A percentile compares a stretch with the other conserved stretches of the same genome.
Conservation (phyloP, 2,113 vertebrate species). For the Sula dactylatra region DNA sequence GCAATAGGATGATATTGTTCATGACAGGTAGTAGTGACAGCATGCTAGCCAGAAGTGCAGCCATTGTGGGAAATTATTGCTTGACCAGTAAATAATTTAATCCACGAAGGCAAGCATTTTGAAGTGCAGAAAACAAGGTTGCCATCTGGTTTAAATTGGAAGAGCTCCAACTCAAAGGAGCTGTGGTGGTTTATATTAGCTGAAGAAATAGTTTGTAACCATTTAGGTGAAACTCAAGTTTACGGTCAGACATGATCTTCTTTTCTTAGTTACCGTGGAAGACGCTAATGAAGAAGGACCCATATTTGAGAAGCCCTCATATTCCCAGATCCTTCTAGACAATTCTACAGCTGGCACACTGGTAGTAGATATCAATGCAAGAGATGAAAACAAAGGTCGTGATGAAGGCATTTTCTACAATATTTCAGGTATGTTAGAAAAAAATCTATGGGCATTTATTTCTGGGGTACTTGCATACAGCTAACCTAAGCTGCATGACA, state of each 20-base stretch:
- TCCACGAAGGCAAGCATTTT: background rate
- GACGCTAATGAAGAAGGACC: constrained; percentile 67
- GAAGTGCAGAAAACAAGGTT: background rate
- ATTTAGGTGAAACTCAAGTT: background rate
- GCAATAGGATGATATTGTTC: background rate
- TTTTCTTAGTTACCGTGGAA: constrained; percentile 51
- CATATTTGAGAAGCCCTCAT: constrained; percentile 22
- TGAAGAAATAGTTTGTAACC: background rate
- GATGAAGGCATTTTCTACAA: constrained; percentile 63
- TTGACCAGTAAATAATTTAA: background rate
- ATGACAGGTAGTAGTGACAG: background rate
- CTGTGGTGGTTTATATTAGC: background rate
- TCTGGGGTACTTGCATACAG: background rate
- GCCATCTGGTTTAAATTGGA: background rate
- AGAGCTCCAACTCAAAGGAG: background rate
- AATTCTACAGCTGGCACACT: constrained; percentile 19
- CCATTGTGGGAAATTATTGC: background rate
- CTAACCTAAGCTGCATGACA: background rate
- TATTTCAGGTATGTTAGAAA: constrained; percentile 41
- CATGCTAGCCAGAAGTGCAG: background rate
- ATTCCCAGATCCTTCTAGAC: constrained; percentile 36
- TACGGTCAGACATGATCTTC: background rate
- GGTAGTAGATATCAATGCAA: constrained; percentile 60
- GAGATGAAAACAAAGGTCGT: constrained; percentile 21
- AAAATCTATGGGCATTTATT: background rate